A percentile compares a stretch with the other conserved stretches of the same genome.
Conservation (phyloP, 2,888 invertebrate genomes). For the Drosophila niveifrons region DNA sequence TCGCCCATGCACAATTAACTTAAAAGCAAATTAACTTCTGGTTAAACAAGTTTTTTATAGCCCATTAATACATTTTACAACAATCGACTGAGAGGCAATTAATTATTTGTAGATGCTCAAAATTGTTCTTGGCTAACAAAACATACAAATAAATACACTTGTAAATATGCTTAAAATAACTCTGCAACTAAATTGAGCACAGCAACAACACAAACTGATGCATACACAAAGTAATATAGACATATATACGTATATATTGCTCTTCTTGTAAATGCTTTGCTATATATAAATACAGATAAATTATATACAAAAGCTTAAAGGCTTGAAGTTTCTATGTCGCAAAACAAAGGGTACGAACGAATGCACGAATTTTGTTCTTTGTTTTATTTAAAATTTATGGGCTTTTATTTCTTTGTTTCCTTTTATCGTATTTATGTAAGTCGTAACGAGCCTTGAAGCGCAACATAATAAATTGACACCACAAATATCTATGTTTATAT, state of each 20-base stretch:
- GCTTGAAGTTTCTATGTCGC: constrained; percentile 57
- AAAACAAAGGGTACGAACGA: constrained; percentile 34
- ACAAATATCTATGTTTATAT: neutral
- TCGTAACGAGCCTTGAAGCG: constrained; percentile 41
- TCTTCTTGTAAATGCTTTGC: constrained; percentile 15
- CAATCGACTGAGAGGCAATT: constrained; percentile 28
- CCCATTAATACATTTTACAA: constrained; percentile 20
- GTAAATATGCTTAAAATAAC: constrained; percentile 61
- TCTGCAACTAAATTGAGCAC: constrained; percentile 57
- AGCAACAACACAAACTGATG: constrained; percentile 35
- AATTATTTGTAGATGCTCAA: constrained; percentile 26
- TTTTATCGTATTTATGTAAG: constrained; percentile 53
- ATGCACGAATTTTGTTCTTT: constrained; percentile 52
- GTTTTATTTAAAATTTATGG: constrained; percentile 63
- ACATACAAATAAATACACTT: constrained; percentile 38
- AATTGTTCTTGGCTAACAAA: constrained; percentile 39
- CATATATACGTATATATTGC: constrained; percentile 9
- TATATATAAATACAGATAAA: constrained; percentile 28
- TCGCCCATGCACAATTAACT: neutral
- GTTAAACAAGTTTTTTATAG: constrained; percentile 9
- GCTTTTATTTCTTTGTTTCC: constrained; percentile 45
- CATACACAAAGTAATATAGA: constrained; percentile 10
- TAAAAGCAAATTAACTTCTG: constrained; percentile 10
- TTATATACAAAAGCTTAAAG: constrained; percentile 45
- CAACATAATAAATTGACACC: constrained; percentile 36